Evolutionary conservation across 2,888 invertebrate species (phyloP).

Genomic region (Caenorhabditis imperialis): DNA sequence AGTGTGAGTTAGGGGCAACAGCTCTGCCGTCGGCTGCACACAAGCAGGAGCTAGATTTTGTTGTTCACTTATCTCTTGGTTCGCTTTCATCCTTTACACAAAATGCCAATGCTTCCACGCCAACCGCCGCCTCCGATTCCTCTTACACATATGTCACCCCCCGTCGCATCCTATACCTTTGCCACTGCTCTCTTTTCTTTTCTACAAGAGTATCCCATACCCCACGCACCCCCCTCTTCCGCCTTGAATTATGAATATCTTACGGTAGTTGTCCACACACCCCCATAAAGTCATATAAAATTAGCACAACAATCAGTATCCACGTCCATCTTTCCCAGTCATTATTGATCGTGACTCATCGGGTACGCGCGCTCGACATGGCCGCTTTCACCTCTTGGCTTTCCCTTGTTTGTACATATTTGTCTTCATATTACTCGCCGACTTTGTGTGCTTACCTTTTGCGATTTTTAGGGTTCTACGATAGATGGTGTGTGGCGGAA

Average conservation of each 20-base stretch:
- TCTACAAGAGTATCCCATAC: slow-evolving; percentile 1
- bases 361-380: not conserved
- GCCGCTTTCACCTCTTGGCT: slow-evolving; percentile 33
- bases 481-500: slow-evolving; percentile 69
- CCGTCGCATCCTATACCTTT: slow-evolving; percentile 45
- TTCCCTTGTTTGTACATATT: slow-evolving; percentile 52
- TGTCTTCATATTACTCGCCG: slow-evolving; percentile 46
- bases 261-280: slow-evolving; percentile 14
- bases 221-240: not conserved
- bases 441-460: slow-evolving; percentile 22
- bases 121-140: slow-evolving; percentile 49
- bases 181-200: slow-evolving; percentile 30
- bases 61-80: slow-evolving; percentile 53
- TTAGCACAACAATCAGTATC: slow-evolving; percentile 29
- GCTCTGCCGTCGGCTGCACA: slow-evolving; percentile 29
- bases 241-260: slow-evolving; percentile 2
- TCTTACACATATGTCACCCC: slow-evolving; percentile 52
- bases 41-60: slow-evolving; percentile 19
- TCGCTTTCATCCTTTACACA: slow-evolving; percentile 53
- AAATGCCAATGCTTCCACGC: slow-evolving; percentile 52
- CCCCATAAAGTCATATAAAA: slow-evolving; percentile 13
- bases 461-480: slow-evolving; percentile 10
- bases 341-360: slow-evolving; percentile 22
- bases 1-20: not conserved
- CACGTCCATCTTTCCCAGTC: not conserved